phyloP scores from a whole-genome alignment of 2,888 invertebrate genomes.

The Pocota personata region DNA sequence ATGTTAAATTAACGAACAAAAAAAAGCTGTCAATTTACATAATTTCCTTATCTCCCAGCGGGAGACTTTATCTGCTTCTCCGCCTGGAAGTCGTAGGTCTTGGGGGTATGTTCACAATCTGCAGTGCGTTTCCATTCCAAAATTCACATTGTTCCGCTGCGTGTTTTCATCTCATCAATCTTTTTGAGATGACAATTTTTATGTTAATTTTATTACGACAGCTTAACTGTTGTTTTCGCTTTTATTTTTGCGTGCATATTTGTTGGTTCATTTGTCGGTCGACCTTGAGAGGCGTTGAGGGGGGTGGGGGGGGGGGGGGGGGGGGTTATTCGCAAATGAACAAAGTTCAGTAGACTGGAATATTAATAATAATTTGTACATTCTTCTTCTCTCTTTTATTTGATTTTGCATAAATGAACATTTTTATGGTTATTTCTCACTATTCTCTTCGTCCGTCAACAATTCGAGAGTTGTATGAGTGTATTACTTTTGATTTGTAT shows the following conservation, averaged over 20 bases:
- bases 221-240: constrained; percentile 10
- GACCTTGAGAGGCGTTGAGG: constrained; percentile 9
- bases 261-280: background rate
- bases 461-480: background rate
- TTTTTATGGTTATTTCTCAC: background rate
- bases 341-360: constrained; percentile 9
- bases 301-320: too few species aligned
- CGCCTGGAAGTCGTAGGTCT: background rate
- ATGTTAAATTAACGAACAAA: background rate
- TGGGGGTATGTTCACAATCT: background rate
- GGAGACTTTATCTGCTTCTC: background rate
- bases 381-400: background rate
- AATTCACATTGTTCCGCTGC: background rate
- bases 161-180: constrained; percentile 12
- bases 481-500: background rate
- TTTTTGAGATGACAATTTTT: constrained; percentile 26
- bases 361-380: background rate
- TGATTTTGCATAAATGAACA: background rate
- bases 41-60: background rate
- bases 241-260: background rate
- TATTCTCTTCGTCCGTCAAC: background rate
- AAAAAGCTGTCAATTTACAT: constrained; percentile 1
- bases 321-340: background rate
- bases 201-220: constrained; percentile 25
- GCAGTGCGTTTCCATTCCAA: background rate